These are phyloP conservation scores for Chironomus striatipennis DNA, from an alignment of 1,140 invertebrate genomes.

Conservation along the genomic window DNA sequence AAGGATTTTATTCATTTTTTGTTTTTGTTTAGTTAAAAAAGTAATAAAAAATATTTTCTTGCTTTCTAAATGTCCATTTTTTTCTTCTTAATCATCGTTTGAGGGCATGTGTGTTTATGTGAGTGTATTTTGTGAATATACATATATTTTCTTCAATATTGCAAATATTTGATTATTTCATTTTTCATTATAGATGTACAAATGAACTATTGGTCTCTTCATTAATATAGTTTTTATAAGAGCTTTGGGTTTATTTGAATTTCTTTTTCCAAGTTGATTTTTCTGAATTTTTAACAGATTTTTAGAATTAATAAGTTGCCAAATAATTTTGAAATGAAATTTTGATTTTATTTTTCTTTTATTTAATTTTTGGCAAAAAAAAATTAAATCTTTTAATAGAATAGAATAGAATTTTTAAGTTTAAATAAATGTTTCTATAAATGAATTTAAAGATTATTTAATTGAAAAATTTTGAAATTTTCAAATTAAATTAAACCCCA, in stretches of 20 bases:
- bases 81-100: neutral
- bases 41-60: conserved; percentile 20
- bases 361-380: no score
- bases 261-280: neutral
- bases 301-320: neutral
- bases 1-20: neutral
- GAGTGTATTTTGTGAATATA: neutral
- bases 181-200: neutral
- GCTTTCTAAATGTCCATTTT: neutral
- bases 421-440: no score
- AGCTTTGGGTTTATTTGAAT: neutral
- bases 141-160: neutral
- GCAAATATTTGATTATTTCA: neutral
- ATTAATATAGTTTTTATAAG: neutral
- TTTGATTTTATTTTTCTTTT: neutral
- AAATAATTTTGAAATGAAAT: neutral
- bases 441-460: no score
- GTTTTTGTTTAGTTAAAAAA: neutral
- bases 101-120: neutral
- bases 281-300: neutral
- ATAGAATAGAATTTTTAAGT: no score
- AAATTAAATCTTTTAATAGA: no score
- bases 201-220: conserved; percentile 1
- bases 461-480: no score
- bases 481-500: no score